phyloP scores from a whole-genome alignment of 2,797 vertebrate species.

The Craterocephalus amniculus region DNA sequence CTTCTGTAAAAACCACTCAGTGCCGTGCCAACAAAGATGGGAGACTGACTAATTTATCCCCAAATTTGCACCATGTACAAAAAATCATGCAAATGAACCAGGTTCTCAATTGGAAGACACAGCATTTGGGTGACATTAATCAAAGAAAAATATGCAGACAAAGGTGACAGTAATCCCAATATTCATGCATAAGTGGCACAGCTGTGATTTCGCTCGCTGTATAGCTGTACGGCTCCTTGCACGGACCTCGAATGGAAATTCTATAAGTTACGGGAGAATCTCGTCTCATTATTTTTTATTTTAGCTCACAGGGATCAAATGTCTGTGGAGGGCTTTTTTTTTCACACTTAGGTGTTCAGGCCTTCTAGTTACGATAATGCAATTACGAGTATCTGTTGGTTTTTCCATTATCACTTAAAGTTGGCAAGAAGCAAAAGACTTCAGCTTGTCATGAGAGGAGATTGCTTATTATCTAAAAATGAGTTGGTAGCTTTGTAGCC shows the following conservation, averaged over 20 bases:
- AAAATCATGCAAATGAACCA: slow-evolving; percentile 89
- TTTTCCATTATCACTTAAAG: slow-evolving; percentile 77
- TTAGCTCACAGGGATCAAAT: slow-evolving; percentile 69
- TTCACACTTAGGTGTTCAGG: slow-evolving; percentile 73
- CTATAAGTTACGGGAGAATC: slow-evolving; percentile 68
- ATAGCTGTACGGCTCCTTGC: slow-evolving; percentile 66
- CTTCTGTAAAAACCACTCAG: slow-evolving; percentile 80
- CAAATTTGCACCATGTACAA: slow-evolving; percentile 86
- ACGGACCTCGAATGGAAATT: slow-evolving; percentile 59
- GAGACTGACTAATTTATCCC: slow-evolving; percentile 84
- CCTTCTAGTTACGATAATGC: slow-evolving; percentile 67
- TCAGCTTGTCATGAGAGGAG: slow-evolving; percentile 49
- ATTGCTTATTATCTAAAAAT: slow-evolving; percentile 50
- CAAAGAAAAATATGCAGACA: slow-evolving; percentile 88
- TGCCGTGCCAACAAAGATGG: slow-evolving; percentile 82
- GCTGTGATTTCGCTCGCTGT: slow-evolving; percentile 75
- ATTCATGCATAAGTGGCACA: slow-evolving; percentile 80
- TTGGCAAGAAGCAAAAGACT: slow-evolving; percentile 56
- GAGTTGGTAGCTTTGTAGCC: slow-evolving; percentile 35
- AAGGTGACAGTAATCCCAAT: slow-evolving; percentile 87
- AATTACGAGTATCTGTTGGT: slow-evolving; percentile 72
- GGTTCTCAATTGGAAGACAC: slow-evolving; percentile 85
- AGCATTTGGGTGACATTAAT: slow-evolving; percentile 89
- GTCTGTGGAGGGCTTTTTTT: slow-evolving; percentile 39
- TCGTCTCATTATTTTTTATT: slow-evolving; percentile 76